Conservation (phyloP, 2,113 vertebrate species). For the Crotophaga sulcirostris region DNA sequence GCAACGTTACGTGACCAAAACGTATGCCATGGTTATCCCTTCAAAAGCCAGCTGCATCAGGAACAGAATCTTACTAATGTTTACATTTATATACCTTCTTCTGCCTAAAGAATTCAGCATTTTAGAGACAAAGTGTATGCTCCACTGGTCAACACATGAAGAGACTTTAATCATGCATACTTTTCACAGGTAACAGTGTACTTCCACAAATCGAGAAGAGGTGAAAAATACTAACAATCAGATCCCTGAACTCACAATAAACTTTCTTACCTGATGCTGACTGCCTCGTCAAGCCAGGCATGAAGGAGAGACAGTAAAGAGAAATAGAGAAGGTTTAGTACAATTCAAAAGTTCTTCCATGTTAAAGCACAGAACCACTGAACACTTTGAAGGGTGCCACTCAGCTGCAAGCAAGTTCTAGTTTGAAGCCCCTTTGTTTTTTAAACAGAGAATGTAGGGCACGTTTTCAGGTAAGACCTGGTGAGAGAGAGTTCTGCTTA, state of each 20-base stretch:
- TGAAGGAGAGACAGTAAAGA: constrained; percentile 81
- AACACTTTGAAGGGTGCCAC: not conserved
- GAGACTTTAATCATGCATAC: not conserved
- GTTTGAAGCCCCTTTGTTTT: not conserved
- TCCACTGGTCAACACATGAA: not conserved
- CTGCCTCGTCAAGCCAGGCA: constrained; percentile 86
- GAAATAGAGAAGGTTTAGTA: constrained; percentile 57
- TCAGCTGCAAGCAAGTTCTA: not conserved
- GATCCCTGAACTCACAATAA: constrained; percentile 1
- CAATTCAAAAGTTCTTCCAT: not conserved
- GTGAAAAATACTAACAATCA: not conserved
- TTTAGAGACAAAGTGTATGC: not conserved
- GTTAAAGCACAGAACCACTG: not conserved
- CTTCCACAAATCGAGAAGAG: not conserved
- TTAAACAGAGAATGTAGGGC: not conserved
- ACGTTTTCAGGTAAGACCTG: not conserved
- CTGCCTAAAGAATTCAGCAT: not conserved
- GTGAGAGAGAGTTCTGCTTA: not conserved
- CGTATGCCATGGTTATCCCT: not conserved
- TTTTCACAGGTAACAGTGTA: not conserved
- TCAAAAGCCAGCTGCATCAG: not conserved
- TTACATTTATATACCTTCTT: not conserved
- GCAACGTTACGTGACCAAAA: not conserved
- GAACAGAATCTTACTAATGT: not conserved
- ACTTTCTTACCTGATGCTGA: constrained; percentile 85